Percentiles rank a stretch among this genome's conserved stretches.
These are phyloP conservation scores for Mellivora capensis DNA, from an alignment of 2,113 vertebrate genomes.

Conservation along the genomic window DNA sequence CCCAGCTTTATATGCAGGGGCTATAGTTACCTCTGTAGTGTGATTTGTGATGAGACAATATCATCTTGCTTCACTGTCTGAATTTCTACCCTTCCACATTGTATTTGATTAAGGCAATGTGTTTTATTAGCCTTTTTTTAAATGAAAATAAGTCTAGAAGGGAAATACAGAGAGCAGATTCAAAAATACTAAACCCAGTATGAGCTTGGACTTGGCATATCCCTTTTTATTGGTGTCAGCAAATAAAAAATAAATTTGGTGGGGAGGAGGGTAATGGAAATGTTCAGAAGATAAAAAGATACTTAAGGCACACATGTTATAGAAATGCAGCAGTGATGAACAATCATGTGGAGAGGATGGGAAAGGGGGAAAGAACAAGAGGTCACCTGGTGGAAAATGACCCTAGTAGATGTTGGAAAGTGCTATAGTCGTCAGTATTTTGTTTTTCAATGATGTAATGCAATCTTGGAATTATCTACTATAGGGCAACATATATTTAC, in stretches of 20 bases:
- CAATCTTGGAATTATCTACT: not conserved
- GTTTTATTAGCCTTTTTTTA: slow-evolving; percentile 2
- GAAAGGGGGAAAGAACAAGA: not conserved
- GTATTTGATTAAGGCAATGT: not conserved
- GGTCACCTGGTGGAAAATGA: not conserved
- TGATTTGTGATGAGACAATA: not conserved
- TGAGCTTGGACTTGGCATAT: not conserved
- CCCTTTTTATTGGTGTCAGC: slow-evolving; percentile 34
- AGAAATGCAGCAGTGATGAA: not conserved
- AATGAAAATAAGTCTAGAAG: slow-evolving; percentile 8
- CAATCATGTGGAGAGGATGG: accelerated
- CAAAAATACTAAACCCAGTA: slow-evolving; percentile 8
- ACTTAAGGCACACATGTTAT: not conserved
- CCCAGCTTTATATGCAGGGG: not conserved
- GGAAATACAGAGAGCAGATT: not conserved
- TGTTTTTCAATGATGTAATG: not conserved
- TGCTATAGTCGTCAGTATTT: not conserved
- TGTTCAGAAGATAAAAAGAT: slow-evolving; percentile 6
- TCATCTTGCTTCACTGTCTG: not conserved
- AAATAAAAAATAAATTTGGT: slow-evolving; percentile 38
- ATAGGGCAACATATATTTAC: not conserved
- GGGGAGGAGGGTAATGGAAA: not conserved
- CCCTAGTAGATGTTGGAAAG: not conserved
- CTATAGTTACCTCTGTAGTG: not conserved
- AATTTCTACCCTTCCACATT: not conserved